Evolutionary conservation across 1,140 invertebrate species (phyloP), one percentile per base, ranked within the genome.

Genomic region (Asobara japonica): DNA sequence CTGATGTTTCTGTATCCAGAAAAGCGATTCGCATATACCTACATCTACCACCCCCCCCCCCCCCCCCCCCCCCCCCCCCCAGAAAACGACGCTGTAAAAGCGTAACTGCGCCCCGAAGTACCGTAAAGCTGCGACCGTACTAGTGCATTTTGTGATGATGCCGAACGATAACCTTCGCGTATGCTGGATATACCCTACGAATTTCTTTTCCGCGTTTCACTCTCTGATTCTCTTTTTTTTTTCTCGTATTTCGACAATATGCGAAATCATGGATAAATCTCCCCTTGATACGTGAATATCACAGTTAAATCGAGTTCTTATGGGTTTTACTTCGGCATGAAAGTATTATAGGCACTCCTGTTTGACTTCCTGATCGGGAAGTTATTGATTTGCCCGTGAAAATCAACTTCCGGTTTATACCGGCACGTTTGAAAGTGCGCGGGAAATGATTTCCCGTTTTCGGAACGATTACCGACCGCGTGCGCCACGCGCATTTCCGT

Each of bases 91-190:
- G 85, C 73, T 84, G 86, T 88, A 88, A 88, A 88, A 88, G 85
- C 81, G 84, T 88, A 86, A 88, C 84, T 82, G 79, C 82, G 76
- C 81, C 79, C 84, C 73, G 76, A 88, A 88, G 86, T 86, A 81
- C 84, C 84, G 82, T 88, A 88, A 88, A 88, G 84, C 84, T 84
- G 80, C 77, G 81, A 83, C 77, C 82, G 84, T 86, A 84, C 84
- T 45, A 82, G 79, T 82, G 81, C 84, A 84, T 81, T 85, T 84
- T 79, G 81, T 79, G 78, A 86, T 79, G 82, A 82, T 82, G 74
- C 75, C 69, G 25, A 25, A 74, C 80, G 82, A 86, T 84, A 85
- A 75, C 74, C 70, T 66, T 68, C 41, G 31, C 13, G 13, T 62
- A 51, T 45, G 41, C 41, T 45, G 62, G 16, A 70, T 30, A 64